Percentiles rank a stretch among this genome's conserved stretches.
Evolutionary conservation across 2,113 vertebrate genomes (phyloP).

Genomic region (Orthochromis indermauri): DNA sequence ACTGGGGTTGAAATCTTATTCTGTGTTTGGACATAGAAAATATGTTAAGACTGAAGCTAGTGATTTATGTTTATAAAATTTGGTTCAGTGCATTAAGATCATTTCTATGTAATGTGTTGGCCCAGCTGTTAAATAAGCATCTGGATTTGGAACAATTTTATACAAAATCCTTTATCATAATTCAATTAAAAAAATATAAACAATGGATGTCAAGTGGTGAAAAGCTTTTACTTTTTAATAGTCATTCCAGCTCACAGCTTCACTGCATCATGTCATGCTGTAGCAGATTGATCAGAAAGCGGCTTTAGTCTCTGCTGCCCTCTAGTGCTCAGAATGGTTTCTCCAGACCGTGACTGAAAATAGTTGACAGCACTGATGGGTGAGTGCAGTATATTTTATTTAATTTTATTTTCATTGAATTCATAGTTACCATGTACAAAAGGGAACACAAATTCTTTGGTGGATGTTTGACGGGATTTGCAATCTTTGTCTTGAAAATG

Average conservation of each 20-base stretch:
- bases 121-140: not conserved
- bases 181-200: not conserved
- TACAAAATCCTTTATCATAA: not conserved
- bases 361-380: not conserved
- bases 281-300: not conserved
- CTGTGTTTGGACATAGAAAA: not conserved
- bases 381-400: not conserved
- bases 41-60: not conserved
- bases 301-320: not conserved
- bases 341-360: not conserved
- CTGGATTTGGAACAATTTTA: not conserved
- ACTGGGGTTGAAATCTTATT: conserved; percentile 75
- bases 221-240: not conserved
- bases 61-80: not conserved
- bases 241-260: not conserved
- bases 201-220: not conserved
- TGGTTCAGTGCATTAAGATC: not conserved
- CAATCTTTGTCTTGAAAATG: not conserved
- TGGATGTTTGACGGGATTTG: not conserved
- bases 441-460: not conserved
- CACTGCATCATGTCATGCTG: not conserved
- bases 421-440: not conserved
- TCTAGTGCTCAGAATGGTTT: not conserved
- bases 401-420: not conserved
- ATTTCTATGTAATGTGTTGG: not conserved